Evolutionary conservation across 2,797 vertebrate genomes (phyloP), one percentile per base, ranked within the genome.

Genomic region (Limnodromus scolopaceus): DNA sequence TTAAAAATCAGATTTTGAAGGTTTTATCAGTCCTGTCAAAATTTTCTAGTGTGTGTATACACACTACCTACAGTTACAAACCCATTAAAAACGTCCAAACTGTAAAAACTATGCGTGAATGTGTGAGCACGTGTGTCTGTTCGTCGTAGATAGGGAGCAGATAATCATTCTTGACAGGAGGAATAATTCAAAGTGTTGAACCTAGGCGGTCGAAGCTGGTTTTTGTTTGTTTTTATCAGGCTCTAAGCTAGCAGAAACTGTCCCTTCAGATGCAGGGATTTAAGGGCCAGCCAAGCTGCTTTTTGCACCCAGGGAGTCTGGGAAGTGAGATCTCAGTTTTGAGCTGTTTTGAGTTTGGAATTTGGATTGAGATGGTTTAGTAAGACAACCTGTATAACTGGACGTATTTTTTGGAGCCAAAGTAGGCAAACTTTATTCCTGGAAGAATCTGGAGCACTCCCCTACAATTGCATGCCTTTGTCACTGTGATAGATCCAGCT

Each of bases 11-110:
- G 55, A 75, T 96, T 95, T 83, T 0, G 7, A 83, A 95, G 63
- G 66, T 82, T 92, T 95, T 96, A 96, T 95, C 90, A 70, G 88
- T 84, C 49, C 70, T 96, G 92, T 95, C 95, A 95, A 77, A 92
- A 95, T 93, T 91, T 90, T 45, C 27, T 92, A 30, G 60, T 68
- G 10, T 66, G 22, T 94, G 49, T 88, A 88, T 94, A 83, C 88
- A 93, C 92, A 91, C 61, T 83, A 91, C 45, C 75, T 93, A 22
- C 58, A 74, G 84, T 96, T 91, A 80, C 27, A 93, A 93, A 94
- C 38, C 80, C 78, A 93, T 93, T 95, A 28, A 84, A 96, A 90
- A 60, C 74, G 87, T 89, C 87, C 89, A 78, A 70, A 63, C 70
- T 90, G 77, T 89, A 87, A 84, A 75, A 92, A 53, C 36, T 25